Conservation (phyloP, 2,113 vertebrate species). For the Erythrocebus patas region DNA sequence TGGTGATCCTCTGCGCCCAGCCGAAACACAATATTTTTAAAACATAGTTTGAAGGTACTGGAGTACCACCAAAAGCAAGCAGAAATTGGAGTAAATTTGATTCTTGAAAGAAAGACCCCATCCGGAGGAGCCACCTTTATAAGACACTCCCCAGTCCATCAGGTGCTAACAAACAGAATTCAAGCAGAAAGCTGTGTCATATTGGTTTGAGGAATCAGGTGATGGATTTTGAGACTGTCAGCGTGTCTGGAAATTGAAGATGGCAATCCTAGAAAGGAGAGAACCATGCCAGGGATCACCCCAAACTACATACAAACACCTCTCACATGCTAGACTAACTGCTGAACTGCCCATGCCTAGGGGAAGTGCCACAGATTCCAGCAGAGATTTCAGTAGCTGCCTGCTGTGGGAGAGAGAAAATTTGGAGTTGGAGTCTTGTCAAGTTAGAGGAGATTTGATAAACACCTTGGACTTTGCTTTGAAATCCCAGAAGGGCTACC, state of each 20-base stretch:
- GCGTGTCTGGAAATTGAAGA: not conserved
- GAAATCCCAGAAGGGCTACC: not conserved
- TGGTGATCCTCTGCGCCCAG: no score
- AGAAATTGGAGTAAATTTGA: not conserved
- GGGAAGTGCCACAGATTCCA: not conserved
- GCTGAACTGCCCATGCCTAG: not conserved
- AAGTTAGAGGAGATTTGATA: not conserved
- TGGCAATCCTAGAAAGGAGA: not conserved
- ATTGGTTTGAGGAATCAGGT: not conserved
- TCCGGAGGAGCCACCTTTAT: not conserved
- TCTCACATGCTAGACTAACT: not conserved
- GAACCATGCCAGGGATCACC: not conserved
- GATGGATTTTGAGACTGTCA: not conserved
- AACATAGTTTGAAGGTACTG: not conserved
- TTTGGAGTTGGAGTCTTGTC: not conserved
- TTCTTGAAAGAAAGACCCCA: not conserved
- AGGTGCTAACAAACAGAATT: not conserved
- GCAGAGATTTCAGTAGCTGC: not conserved
- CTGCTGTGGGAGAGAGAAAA: not conserved
- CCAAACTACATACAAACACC: not conserved
- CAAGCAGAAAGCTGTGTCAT: not conserved
- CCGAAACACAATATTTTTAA: not conserved
- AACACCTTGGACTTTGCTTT: not conserved
- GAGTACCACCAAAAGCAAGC: not conserved
- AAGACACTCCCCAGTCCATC: not conserved